Evolutionary conservation across 2,797 vertebrate species (phyloP).

Genomic region (Salarias fasciatus): DNA sequence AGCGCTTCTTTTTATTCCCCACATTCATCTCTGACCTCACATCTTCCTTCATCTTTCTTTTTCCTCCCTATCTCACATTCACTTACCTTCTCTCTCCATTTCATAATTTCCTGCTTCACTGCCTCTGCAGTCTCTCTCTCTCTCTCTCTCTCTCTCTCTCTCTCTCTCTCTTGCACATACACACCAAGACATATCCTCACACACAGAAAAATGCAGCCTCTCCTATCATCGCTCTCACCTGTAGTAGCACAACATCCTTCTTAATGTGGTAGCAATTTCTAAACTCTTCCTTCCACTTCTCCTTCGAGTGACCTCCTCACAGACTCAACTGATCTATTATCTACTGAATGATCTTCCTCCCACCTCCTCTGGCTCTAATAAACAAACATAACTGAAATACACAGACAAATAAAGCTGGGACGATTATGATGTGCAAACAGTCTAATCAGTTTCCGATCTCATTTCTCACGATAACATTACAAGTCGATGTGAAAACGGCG

Average conservation of each 20-base stretch:
- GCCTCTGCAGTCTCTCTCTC: constrained; percentile 70
- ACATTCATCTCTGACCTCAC: constrained; percentile 58
- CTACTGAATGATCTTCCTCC: constrained; percentile 29
- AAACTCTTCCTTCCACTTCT: constrained; percentile 53
- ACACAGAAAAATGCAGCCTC: constrained; percentile 47
- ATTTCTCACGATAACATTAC: constrained; percentile 31
- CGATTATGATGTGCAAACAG: constrained; percentile 26
- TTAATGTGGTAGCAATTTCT: constrained; percentile 65
- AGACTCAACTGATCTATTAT: constrained; percentile 38
- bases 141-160: constrained; percentile 29
- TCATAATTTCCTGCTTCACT: constrained; percentile 82
- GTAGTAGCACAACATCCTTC: constrained; percentile 51
- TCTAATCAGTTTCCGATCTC: constrained; percentile 19
- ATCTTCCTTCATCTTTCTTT: constrained; percentile 53
- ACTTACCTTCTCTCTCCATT: constrained; percentile 75
- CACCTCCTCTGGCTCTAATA: constrained; percentile 27
- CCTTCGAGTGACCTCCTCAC: constrained; percentile 41
- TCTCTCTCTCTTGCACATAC: constrained; percentile 33
- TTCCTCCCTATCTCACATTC: constrained; percentile 60
- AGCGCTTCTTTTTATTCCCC: constrained; percentile 54
- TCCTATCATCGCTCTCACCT: constrained; percentile 54
- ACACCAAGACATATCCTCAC: constrained; percentile 38
- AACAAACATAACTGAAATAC: constrained; percentile 32
- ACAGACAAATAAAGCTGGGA: constrained; percentile 21
- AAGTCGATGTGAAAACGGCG: constrained; percentile 32